These are phyloP conservation scores for Aphelocoma californica DNA, from an alignment of 2,797 vertebrate species.

Conservation along the genomic window DNA sequence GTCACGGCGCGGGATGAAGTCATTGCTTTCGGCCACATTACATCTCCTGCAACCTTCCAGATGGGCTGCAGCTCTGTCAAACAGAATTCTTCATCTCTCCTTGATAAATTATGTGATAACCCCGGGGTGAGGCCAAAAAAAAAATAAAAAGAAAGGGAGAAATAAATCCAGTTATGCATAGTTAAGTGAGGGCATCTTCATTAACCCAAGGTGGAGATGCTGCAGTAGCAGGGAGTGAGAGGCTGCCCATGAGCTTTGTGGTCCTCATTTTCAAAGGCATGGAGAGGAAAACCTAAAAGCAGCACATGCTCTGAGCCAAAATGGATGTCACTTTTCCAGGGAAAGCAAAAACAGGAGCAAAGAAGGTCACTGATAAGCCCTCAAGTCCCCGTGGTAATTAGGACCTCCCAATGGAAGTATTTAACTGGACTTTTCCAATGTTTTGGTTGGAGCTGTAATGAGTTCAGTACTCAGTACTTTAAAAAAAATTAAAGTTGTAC, in stretches of 20 bases:
- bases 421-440: background rate
- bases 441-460: background rate
- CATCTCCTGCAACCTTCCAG: conserved; percentile 26
- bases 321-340: background rate
- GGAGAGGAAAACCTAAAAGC: background rate
- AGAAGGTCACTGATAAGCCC: background rate
- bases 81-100: conserved; percentile 44
- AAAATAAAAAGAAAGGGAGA: background rate
- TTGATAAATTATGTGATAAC: conserved; percentile 41
- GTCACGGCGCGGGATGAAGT: background rate
- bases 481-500: background rate
- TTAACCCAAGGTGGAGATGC: background rate
- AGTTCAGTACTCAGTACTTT: background rate
- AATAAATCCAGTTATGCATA: background rate
- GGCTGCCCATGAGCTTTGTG: background rate
- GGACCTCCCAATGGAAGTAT: background rate
- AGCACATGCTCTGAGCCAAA: background rate
- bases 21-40: conserved; percentile 15
- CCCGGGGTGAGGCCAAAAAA: background rate
- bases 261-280: background rate
- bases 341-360: background rate
- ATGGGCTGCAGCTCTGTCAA: conserved; percentile 32
- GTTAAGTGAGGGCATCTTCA: background rate
- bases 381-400: background rate
- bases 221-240: background rate